Evolutionary conservation across 2,113 vertebrate species (phyloP).

Genomic region (Siniperca chuatsi): DNA sequence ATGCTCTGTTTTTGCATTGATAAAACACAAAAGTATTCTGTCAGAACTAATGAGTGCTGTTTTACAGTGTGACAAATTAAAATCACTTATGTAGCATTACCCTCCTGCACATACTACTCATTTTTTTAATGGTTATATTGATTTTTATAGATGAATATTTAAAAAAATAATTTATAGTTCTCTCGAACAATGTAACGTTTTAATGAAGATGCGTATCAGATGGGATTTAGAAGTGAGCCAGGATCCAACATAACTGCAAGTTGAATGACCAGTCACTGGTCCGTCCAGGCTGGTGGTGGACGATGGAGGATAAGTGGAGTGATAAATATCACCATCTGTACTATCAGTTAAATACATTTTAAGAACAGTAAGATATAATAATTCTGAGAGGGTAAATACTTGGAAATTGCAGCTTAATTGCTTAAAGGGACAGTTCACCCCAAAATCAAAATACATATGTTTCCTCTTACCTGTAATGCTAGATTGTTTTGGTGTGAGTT

Average conservation of each 20-base stretch:
- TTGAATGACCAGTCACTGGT: no score
- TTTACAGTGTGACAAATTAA: constrained; percentile 37
- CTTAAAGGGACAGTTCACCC: neutral
- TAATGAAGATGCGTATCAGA: no score
- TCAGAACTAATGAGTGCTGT: constrained; percentile 34
- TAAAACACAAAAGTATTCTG: neutral
- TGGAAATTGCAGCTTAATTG: neutral
- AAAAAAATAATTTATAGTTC: no score
- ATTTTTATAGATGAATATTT: no score
- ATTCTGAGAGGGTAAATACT: neutral
- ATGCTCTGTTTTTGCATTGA: constrained; percentile 12
- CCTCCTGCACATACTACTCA: neutral
- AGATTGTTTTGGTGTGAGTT: no score
- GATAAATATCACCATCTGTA: neutral
- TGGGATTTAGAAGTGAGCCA: no score
- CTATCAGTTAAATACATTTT: neutral
- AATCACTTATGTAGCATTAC: constrained; percentile 34
- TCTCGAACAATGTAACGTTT: no score
- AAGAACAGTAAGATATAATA: neutral
- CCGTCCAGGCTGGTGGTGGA: no score
- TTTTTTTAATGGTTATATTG: neutral
- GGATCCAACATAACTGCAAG: no score
- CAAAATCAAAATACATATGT: neutral
- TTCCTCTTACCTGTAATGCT: no score
- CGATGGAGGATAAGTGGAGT: neutral